These are phyloP conservation scores for Scaptomyza hsui DNA, from an alignment of 1,140 invertebrate genomes.

Conservation along the genomic window DNA sequence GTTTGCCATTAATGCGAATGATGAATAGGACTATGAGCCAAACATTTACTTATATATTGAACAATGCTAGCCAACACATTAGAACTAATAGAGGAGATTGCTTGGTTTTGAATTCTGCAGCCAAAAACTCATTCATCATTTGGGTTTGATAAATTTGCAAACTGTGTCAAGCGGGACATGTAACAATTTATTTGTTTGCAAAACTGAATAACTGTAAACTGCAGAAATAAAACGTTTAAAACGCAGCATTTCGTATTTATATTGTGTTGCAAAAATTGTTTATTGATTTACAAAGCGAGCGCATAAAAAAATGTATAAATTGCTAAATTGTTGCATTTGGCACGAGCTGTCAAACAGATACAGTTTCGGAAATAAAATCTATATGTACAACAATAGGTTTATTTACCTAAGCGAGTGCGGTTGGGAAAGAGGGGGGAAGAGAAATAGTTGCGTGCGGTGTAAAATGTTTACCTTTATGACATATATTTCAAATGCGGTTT, in stretches of 20 bases:
- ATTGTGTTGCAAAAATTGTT: constrained; percentile 49
- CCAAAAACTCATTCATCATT: constrained; percentile 61
- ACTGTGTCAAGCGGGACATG: constrained; percentile 10
- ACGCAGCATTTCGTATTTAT: constrained; percentile 69
- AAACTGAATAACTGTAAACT: constrained; percentile 24
- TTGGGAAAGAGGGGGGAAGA: too few species aligned
- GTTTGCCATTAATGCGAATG: constrained; percentile 30
- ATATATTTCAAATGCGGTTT: constrained; percentile 32
- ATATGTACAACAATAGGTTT: constrained; percentile 8
- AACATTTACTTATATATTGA: constrained; percentile 14
- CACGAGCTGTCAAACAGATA: constrained; percentile 26
- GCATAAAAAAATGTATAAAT: constrained; percentile 7
- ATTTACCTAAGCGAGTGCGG: background rate
- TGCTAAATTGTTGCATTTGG: constrained; percentile 37
- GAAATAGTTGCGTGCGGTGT: background rate
- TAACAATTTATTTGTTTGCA: constrained; percentile 41
- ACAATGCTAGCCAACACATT: background rate
- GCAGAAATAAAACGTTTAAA: constrained; percentile 35
- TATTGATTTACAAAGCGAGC: constrained; percentile 61
- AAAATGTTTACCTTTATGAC: constrained; percentile 33
- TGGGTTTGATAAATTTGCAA: constrained; percentile 24
- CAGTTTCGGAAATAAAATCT: background rate
- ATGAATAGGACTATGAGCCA: constrained; percentile 22
- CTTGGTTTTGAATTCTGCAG: constrained; percentile 29
- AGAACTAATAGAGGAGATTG: background rate